Evolutionary conservation across 2,888 invertebrate genomes (phyloP).

Genomic region (Latrodectus elegans): DNA sequence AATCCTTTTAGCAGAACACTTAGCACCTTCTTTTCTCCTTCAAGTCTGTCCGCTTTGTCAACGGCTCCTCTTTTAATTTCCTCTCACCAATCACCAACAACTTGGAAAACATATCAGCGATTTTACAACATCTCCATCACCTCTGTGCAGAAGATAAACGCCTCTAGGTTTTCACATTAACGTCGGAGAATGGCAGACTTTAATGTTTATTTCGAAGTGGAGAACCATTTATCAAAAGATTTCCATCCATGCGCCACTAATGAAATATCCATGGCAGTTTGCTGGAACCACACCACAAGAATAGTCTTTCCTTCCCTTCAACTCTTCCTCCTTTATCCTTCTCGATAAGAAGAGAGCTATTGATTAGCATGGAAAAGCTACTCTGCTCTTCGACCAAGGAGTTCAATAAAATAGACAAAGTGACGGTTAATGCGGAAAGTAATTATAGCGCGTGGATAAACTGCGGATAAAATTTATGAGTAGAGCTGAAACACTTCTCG

Average conservation of each 20-base stretch:
- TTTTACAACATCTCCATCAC: conserved; percentile 37
- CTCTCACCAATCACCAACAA: conserved; percentile 9
- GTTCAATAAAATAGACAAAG: conserved; percentile 62
- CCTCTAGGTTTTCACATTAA: conserved; percentile 32
- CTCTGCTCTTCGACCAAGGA: conserved; percentile 46
- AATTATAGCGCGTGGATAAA: conserved; percentile 50
- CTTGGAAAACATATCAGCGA: background rate
- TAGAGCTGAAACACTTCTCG: conserved; percentile 11
- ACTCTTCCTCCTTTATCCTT: background rate
- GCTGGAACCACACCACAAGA: conserved; percentile 34
- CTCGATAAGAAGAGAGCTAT: conserved; percentile 27
- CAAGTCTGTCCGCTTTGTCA: conserved; percentile 20
- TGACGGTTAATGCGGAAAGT: conserved; percentile 43
- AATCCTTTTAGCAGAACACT: conserved; percentile 38
- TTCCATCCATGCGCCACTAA: conserved; percentile 15
- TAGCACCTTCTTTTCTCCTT: conserved; percentile 22
- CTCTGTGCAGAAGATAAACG: conserved; percentile 19
- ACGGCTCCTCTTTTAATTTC: conserved; percentile 45
- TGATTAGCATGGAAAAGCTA: conserved; percentile 36
- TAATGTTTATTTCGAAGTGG: conserved; percentile 54
- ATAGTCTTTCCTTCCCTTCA: conserved; percentile 3
- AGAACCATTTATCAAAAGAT: conserved; percentile 12
- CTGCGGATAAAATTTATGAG: conserved; percentile 37
- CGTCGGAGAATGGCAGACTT: conserved; percentile 27
- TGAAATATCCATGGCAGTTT: conserved; percentile 49